phyloP scores from a whole-genome alignment of 2,113 vertebrate genomes.

The Oenanthe melanoleuca region DNA sequence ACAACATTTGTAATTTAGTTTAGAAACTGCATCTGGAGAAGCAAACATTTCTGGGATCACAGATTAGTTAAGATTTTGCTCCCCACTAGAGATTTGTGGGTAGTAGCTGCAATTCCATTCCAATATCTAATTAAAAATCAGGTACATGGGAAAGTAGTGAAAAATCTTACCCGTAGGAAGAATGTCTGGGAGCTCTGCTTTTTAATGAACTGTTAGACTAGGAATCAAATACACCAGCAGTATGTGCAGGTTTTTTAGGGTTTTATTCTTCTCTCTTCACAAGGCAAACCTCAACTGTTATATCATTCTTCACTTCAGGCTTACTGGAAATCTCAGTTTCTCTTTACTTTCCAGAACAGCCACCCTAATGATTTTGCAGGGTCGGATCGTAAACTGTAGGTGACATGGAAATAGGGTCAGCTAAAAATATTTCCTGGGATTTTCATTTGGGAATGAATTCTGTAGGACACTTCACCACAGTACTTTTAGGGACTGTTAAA shows the following conservation, averaged over 20 bases:
- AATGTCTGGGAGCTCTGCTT: constrained; percentile 30
- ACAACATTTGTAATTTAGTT: constrained; percentile 2
- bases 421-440: background rate
- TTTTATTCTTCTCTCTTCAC: background rate
- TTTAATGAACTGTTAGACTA: constrained; percentile 51
- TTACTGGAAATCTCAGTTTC: constrained; percentile 16
- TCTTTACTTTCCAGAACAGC: background rate
- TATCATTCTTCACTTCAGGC: background rate
- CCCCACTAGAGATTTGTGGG: constrained; percentile 17
- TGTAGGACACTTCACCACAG: background rate
- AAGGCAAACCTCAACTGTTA: background rate
- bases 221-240: constrained; percentile 15
- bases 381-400: background rate
- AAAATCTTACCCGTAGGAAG: constrained; percentile 31
- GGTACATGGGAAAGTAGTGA: background rate
- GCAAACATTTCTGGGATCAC: constrained; percentile 8
- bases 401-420: constrained; percentile 14
- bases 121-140: constrained; percentile 53
- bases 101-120: background rate
- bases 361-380: background rate
- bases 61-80: constrained; percentile 49
- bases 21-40: constrained; percentile 40
- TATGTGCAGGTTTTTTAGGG: background rate
- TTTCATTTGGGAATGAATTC: constrained; percentile 21
- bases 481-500: constrained; percentile 21